phyloP scores from a whole-genome alignment of 2,888 invertebrate species.

The Oscheius sp. region DNA sequence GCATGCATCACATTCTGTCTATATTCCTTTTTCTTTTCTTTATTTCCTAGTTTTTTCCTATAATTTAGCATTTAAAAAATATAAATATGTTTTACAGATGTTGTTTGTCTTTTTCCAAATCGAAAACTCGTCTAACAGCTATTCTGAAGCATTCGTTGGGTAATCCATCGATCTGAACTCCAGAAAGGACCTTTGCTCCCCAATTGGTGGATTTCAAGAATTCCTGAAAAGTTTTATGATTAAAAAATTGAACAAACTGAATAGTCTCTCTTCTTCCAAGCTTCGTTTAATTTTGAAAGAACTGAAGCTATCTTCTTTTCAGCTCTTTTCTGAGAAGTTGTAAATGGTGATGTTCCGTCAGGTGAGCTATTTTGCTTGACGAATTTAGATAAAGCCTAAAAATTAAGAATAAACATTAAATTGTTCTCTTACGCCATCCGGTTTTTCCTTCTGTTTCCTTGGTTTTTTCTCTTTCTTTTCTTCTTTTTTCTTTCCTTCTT shows the following conservation, averaged over 20 bases:
- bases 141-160: conserved; percentile 10
- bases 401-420: neutral
- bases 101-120: conserved; percentile 24
- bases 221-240: conserved; percentile 10
- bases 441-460: neutral
- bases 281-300: conserved; percentile 1
- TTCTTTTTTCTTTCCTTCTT: neutral
- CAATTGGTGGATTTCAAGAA: conserved; percentile 6
- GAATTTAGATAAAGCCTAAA: neutral
- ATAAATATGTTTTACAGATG: conserved; percentile 1
- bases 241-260: neutral
- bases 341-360: conserved; percentile 4
- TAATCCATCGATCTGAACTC: conserved; percentile 16
- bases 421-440: neutral
- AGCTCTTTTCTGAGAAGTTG: conserved; percentile 5
- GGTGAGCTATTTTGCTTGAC: neutral
- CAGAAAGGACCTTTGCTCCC: conserved; percentile 17
- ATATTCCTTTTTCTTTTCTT: conserved; percentile 24
- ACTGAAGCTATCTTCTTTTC: neutral
- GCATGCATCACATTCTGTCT: conserved; percentile 3
- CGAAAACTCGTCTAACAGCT: conserved; percentile 4
- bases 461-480: conserved; percentile 16
- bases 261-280: conserved; percentile 22
- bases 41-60: conserved; percentile 22
- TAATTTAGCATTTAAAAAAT: neutral